Evolutionary conservation across 2,888 invertebrate species (phyloP), one percentile per base, ranked within the genome.

Genomic region (Trichogramma dendrolimi): DNA sequence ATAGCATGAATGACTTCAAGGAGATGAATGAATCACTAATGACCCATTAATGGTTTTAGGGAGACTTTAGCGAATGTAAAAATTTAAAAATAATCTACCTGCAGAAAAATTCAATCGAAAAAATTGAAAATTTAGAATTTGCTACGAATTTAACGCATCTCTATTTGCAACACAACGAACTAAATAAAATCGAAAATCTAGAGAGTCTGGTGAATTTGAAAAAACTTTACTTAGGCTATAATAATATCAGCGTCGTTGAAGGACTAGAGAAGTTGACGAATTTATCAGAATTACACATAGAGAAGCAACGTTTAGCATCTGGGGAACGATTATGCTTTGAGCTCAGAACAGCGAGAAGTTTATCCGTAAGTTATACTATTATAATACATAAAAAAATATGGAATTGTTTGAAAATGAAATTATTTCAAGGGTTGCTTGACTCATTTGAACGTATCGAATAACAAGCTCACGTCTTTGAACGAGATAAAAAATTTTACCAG

Each of bases 31-130:
- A 38, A 39, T 44, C 2, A 27, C 10, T 55, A 56, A 60, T 54
- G 10, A 56, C 39, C 60, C 5, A 58, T 60, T 14, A n/a, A 52
- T 51, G 69, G 6, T 54, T 72, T 47, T 67, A 81, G 79, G 77
- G 75, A 38, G 74, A 80, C 66, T 70, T 81, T 39, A 72, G 75
- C 10, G 64, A 69, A 43, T 81, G 77, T 51, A 73, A 72, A 67
- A 83, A 83, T 54, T 77, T 91, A n/a, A 79, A 80, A 63, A 87
- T 88, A 38, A 77, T 87, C 14, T 94, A 89, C 79, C 83, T 91
- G 48, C 94, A 92, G 73, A 90, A 89, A 72, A 96, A 96, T 76
- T 84, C 85, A 69, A 87, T 96, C 67, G 78, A 83, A 1, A 86
- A 85, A 75, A 86, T 96, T 38, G 84, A 89, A 74, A 90, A 91